Evolutionary conservation across 2,797 vertebrate genomes (phyloP), one percentile per base, ranked within the genome.

Genomic region (Rhinatrema bivittatum): DNA sequence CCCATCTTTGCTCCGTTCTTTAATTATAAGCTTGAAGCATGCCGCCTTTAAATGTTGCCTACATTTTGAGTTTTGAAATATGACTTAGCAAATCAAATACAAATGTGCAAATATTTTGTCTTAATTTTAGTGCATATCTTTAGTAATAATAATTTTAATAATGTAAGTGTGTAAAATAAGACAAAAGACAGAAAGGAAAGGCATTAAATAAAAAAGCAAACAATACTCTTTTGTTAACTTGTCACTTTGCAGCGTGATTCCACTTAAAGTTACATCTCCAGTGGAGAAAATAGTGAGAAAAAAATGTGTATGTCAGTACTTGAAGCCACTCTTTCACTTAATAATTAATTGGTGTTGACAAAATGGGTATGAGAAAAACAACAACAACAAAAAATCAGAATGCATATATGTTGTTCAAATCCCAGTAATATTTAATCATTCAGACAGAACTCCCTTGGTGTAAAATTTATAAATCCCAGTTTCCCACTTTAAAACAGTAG

Each of bases 401-500:
- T 42, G 59, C 70, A 58, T 45, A 55, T 25, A 42, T 64, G 70
- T 75, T 78, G 36, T 70, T 66, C 6, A 53, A 59, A 37, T 68
- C 55, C 37, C 50, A 65, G 33, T 45, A 46, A 36, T 39, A 62
- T 65, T 80, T 75, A 79, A 70, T 81, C 73, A 79, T 74, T 36
- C 34, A 61, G 72, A 74, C 74, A 81, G 50, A 53, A 42, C 16
- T 68, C 76, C 52, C 60, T 76, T 60, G 63, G 59, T 60, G 58
- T 54, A 55, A 78, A 75, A 81, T 78, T 75, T 70, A 75, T 69
- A 77, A 73, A 74, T 76, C 68, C 75, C 65, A 32, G 20, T 52
- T 53, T 67, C 46, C 58, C 42, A 39, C 35, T 72, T 79, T 80
- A 79, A 72, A 80, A 54, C 72, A 74, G 61, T 76, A 72, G 65